Conservation (phyloP, 1,140 invertebrate species). For the Macrobrachium rosenbergii region DNA sequence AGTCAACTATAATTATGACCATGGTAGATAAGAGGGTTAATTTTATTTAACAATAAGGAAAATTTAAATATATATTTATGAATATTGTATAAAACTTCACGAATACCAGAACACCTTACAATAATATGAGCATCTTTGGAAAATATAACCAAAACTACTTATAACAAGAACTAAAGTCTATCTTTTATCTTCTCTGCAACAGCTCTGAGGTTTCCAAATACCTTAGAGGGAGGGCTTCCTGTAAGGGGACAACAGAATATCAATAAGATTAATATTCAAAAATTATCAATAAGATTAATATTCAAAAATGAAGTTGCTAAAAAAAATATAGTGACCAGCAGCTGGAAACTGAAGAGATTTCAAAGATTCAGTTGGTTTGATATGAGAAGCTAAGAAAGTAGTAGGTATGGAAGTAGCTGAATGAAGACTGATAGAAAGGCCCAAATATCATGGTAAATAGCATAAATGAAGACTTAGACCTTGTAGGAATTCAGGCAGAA, state of each 20-base stretch:
- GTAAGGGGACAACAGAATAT: constrained; percentile 68
- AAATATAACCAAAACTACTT: neutral
- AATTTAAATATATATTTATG: neutral
- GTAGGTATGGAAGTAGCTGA: too few species aligned
- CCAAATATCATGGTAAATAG: too few species aligned
- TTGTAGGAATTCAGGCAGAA: too few species aligned
- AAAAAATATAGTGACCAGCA: too few species aligned
- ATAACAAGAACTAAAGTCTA: constrained; percentile 71
- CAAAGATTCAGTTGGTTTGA: too few species aligned
- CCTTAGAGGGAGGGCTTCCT: constrained; percentile 77
- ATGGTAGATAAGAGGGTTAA: too few species aligned
- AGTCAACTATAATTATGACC: too few species aligned
- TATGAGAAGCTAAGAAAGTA: too few species aligned
- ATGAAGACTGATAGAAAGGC: too few species aligned
- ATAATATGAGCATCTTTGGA: neutral
- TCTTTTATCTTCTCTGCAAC: constrained; percentile 73
- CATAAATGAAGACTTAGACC: too few species aligned
- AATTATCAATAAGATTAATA: neutral
- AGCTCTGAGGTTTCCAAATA: constrained; percentile 76
- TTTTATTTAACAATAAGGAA: too few species aligned
- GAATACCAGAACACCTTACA: neutral
- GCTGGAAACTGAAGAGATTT: too few species aligned
- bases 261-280: neutral
- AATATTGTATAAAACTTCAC: neutral
- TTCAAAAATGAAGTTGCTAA: neutral